Percentiles rank a stretch among this genome's conserved stretches.
phyloP scores from a whole-genome alignment of 2,797 vertebrate genomes.

The Sebastes hubbsi region DNA sequence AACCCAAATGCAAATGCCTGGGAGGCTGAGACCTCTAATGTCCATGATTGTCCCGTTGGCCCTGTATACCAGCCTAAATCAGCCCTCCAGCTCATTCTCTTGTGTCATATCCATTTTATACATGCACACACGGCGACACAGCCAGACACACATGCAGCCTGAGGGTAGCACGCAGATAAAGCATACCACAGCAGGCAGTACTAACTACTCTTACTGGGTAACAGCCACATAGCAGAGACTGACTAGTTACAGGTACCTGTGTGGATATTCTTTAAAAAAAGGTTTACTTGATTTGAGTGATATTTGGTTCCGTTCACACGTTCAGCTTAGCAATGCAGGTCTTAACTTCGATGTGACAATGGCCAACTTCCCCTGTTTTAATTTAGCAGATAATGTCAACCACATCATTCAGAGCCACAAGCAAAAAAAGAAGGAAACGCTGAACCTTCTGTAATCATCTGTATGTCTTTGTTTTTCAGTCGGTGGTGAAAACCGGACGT shows the following conservation, averaged over 20 bases:
- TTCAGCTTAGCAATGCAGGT: not conserved
- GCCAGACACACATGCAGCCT: constrained; percentile 24
- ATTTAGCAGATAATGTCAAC: not conserved
- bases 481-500: constrained; percentile 93
- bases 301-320: not conserved
- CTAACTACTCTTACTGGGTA: constrained; percentile 14
- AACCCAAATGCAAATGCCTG: constrained; percentile 73
- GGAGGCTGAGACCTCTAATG: constrained; percentile 71
- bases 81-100: constrained; percentile 47
- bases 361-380: not conserved
- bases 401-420: not conserved
- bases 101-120: constrained; percentile 59
- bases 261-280: not conserved
- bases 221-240: not conserved
- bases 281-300: not conserved
- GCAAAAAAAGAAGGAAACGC: not conserved
- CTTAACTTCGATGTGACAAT: not conserved
- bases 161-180: constrained; percentile 50
- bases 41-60: constrained; percentile 72
- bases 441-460: not conserved
- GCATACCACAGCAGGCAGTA: constrained; percentile 36
- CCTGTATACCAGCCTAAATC: constrained; percentile 65
- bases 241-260: not conserved
- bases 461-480: constrained; percentile 80
- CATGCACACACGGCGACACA: constrained; percentile 5